phyloP scores from a whole-genome alignment of 2,888 invertebrate genomes.

The Apodemia zela region DNA sequence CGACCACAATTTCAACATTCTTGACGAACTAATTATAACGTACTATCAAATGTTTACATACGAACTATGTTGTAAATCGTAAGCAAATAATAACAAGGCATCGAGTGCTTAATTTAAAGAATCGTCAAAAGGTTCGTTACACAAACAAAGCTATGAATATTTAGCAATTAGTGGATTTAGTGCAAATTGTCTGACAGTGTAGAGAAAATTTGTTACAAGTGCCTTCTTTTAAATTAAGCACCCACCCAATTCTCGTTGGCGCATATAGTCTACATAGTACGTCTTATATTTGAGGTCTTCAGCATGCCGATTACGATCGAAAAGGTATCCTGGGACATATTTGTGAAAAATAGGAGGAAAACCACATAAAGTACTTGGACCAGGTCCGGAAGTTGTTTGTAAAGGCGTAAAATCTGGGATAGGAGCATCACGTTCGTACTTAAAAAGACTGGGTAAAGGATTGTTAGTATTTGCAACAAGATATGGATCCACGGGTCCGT shows the following conservation, averaged over 20 bases:
- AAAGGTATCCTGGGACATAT: constrained; percentile 73
- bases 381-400: constrained; percentile 53
- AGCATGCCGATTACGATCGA: constrained; percentile 64
- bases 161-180: neutral
- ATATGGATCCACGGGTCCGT: constrained; percentile 64
- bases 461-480: constrained; percentile 49
- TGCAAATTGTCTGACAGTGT: neutral
- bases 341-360: constrained; percentile 73
- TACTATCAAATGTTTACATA: neutral
- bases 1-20: constrained; percentile 15
- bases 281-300: constrained; percentile 73
- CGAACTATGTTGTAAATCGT: constrained; percentile 21
- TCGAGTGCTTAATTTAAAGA: constrained; percentile 74
- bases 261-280: constrained; percentile 77
- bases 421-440: constrained; percentile 67
- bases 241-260: constrained; percentile 76
- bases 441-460: constrained; percentile 63
- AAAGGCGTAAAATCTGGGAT: constrained; percentile 62
- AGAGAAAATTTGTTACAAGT: constrained; percentile 33
- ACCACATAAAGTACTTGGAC: constrained; percentile 66
- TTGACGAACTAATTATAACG: constrained; percentile 9
- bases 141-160: constrained; percentile 38
- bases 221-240: constrained; percentile 75
- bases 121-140: constrained; percentile 51
- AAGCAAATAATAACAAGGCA: constrained; percentile 41